phyloP scores from a whole-genome alignment of 2,888 invertebrate species.

The Bellardia bayeri region DNA sequence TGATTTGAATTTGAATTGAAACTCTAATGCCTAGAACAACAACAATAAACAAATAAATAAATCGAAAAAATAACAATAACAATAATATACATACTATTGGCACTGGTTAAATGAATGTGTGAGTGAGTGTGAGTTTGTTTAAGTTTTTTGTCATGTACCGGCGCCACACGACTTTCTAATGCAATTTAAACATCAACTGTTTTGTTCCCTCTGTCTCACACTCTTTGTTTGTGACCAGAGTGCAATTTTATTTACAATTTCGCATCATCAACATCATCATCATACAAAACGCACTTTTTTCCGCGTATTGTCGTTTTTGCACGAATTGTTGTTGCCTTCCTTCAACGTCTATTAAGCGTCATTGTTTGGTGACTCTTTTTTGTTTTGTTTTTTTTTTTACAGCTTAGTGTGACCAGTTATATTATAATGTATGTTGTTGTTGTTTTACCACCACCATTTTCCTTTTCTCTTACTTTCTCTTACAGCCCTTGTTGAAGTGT shows the following conservation, averaged over 20 bases:
- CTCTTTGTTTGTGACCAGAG: constrained; percentile 26
- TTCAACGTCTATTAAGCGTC: constrained; percentile 67
- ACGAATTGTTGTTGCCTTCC: constrained; percentile 31
- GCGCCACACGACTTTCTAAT: constrained; percentile 71
- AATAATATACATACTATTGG: not conserved
- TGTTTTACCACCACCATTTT: constrained; percentile 23
- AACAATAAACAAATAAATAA: constrained; percentile 67
- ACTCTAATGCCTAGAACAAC: constrained; percentile 61
- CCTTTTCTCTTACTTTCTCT: not conserved
- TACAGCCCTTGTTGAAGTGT: not conserved
- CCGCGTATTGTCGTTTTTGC: constrained; percentile 5
- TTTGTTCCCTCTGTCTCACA: not conserved
- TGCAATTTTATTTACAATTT: constrained; percentile 60
- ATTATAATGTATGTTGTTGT: constrained; percentile 16
- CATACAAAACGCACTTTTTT: constrained; percentile 55
- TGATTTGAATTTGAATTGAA: constrained; percentile 73
- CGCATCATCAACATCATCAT: constrained; percentile 6
- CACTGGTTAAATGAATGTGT: constrained; percentile 34
- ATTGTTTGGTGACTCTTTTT: constrained; percentile 60
- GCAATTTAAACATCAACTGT: constrained; percentile 61
- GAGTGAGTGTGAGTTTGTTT: not conserved
- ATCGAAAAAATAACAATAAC: constrained; percentile 43
- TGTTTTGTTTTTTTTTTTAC: not conserved
- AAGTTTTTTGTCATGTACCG: constrained; percentile 46
- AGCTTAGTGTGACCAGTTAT: constrained; percentile 36